A percentile compares a stretch with the other conserved stretches of the same genome.
Conservation (phyloP, 2,888 invertebrate species). For the Diarsia dahlii region DNA sequence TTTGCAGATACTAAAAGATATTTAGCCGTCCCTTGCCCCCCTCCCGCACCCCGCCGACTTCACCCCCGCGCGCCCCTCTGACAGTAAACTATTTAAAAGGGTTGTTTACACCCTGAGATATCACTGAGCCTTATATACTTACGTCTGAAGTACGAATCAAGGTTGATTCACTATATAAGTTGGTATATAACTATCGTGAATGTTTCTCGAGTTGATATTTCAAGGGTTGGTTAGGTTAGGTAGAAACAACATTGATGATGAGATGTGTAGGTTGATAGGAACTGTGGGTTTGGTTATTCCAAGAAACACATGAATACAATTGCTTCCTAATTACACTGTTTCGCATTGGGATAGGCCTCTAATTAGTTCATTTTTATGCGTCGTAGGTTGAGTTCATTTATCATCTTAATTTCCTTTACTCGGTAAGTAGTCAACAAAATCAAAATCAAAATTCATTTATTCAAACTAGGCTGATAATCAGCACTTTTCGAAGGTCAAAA, state of each 20-base stretch:
- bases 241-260: neutral
- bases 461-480: too few species aligned
- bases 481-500: too few species aligned
- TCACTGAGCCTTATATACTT: conserved; percentile 60
- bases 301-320: neutral
- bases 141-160: conserved; percentile 51
- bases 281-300: neutral
- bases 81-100: conserved; percentile 87
- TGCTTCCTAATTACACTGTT: neutral
- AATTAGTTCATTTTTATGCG: neutral
- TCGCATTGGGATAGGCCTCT: neutral
- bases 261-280: neutral
- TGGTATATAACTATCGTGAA: conserved; percentile 15
- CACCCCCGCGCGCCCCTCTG: conserved; percentile 59
- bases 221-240: neutral
- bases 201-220: conserved; percentile 17
- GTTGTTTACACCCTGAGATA: conserved; percentile 84
- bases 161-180: conserved; percentile 46
- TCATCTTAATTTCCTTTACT: conserved; percentile 7
- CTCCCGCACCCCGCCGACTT: conserved; percentile 27
- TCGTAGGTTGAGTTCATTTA: neutral
- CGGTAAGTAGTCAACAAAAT: too few species aligned
- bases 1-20: conserved; percentile 89
- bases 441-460: too few species aligned
- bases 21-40: conserved; percentile 77